Evolutionary conservation across 53 echinoderm and acorn worm genomes (phyloP).

Genomic region (Actinopyga echinites): DNA sequence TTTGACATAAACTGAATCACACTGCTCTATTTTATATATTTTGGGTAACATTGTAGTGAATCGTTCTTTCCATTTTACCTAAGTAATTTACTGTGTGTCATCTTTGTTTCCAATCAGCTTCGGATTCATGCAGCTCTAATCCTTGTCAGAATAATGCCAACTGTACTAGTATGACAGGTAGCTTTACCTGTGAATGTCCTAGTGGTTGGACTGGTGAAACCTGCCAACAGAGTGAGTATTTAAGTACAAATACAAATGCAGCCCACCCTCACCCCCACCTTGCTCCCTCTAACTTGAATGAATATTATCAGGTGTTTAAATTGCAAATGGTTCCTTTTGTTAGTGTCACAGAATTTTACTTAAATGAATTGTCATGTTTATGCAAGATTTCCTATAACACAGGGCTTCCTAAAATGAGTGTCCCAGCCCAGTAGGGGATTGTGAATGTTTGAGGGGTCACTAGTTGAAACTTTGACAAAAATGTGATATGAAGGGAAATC

Average conservation of each 20-base stretch:
- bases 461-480: too few relatives aligned
- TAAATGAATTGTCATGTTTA: too few relatives aligned
- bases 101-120: neutral
- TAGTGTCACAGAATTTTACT: too few relatives aligned
- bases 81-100: neutral
- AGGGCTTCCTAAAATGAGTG: too few relatives aligned
- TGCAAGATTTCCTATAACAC: too few relatives aligned
- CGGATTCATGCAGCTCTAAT: conserved; percentile 50
- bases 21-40: too few relatives aligned
- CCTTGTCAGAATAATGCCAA: conserved; percentile 74
- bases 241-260: neutral
- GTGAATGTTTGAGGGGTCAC: too few relatives aligned
- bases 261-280: neutral
- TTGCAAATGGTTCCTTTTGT: too few relatives aligned
- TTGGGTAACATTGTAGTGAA: neutral
- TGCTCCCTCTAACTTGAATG: neutral
- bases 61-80: neutral
- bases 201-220: conserved; percentile 50
- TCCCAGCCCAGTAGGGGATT: too few relatives aligned
- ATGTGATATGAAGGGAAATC: too few relatives aligned
- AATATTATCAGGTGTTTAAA: too few relatives aligned
- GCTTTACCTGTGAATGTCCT: conserved; percentile 46
- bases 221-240: conserved; percentile 59
- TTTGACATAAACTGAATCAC: too few relatives aligned
- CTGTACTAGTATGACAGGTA: conserved; percentile 45